These are phyloP conservation scores for Phlogophora meticulosa DNA, from an alignment of 2,888 invertebrate species.

Conservation along the genomic window DNA sequence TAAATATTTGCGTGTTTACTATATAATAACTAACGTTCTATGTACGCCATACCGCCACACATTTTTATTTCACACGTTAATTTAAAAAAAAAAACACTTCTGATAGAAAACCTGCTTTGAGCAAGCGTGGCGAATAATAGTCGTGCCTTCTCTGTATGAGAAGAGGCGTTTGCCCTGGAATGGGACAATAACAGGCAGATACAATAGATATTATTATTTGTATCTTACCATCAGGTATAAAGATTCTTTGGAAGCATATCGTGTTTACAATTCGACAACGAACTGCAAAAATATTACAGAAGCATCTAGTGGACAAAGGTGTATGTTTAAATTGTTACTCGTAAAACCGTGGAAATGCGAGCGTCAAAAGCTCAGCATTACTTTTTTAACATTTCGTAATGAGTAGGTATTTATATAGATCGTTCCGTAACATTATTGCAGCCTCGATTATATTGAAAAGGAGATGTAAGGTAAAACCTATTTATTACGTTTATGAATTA, in stretches of 20 bases:
- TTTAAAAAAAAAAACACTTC: too few relatives aligned
- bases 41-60: background rate
- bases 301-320: background rate
- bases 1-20: constrained; percentile 32
- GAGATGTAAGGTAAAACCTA: background rate
- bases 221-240: background rate
- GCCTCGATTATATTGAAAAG: constrained; percentile 3
- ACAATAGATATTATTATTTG: too few relatives aligned
- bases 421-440: constrained; percentile 1
- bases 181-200: too few relatives aligned
- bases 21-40: constrained; percentile 1
- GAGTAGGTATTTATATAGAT: constrained; percentile 1
- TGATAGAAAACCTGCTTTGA: too few relatives aligned
- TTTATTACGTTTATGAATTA: constrained; percentile 1
- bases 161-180: too few relatives aligned
- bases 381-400: background rate
- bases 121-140: too few relatives aligned
- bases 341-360: background rate
- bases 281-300: background rate
- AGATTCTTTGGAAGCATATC: background rate
- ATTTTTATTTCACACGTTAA: background rate
- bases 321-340: background rate
- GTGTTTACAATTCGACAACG: background rate
- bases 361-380: too few relatives aligned
- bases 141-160: too few relatives aligned